Evolutionary conservation across 2,797 vertebrate species (phyloP), one percentile per base, ranked within the genome.

Genomic region (Malurus leucopterus): DNA sequence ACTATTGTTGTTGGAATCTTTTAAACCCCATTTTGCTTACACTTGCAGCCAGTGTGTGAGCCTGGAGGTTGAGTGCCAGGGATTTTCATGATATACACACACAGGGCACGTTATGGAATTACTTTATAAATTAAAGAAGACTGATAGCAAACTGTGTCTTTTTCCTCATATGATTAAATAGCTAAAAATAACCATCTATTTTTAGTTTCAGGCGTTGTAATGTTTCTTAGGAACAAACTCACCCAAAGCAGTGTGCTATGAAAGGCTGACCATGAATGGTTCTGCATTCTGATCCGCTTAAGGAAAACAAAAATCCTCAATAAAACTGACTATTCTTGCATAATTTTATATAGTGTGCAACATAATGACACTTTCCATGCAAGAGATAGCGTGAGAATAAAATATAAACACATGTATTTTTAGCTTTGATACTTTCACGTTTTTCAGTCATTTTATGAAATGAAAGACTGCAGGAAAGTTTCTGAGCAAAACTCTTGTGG

Each of bases 1-100:
- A 91, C 95, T 89, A 95, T 97, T 97, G 96, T 93, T 97, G 96
- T 95, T 97, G 93, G 95, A 96, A 96, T 96, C 95, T 95, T 96
- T 96, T 96, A 90, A 95, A 96, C 85, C 95, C 95, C 90, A 54
- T 95, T 95, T 96, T 95, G 78, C 94, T 90, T 89, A 95, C 94
- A 94, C 90, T 91, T 89, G 94, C 91, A 92, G 95, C 86, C 93
- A 46, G 86, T 78, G 83, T 94, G 80, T 72, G 89, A 88, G 90
- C 91, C 94, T 8, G 9, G 82, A 88, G 82, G 80, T 96, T 93
- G 69, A 64, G 86, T 93, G 93, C 92, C 94, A 87, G 94, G 94
- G 93, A 73, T 95, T 94, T 94, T 89, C 50, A 29, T 58, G 86
- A 92, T 93, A 14, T 40, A 54, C 32, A 51, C 63, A 83, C 24